These are phyloP conservation scores for Vanessa cardui DNA, from an alignment of 2,888 invertebrate genomes.

Conservation along the genomic window DNA sequence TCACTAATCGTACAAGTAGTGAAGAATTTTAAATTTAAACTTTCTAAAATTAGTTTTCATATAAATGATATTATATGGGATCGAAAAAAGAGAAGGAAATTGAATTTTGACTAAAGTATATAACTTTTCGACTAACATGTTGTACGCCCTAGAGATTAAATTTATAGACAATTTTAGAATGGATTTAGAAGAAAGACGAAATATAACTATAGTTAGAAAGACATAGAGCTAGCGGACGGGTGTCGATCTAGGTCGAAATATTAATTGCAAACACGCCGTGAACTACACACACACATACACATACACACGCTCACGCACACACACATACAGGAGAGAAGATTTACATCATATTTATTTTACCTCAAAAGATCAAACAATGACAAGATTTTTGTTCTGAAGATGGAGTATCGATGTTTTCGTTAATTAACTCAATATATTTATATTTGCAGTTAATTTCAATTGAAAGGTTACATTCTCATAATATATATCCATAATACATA, in stretches of 20 bases:
- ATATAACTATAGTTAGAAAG: conserved; percentile 13
- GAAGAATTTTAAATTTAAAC: not conserved
- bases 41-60: not conserved
- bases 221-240: conserved; percentile 73
- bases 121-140: too few relatives aligned
- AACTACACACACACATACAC: not conserved
- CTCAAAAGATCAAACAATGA: too few relatives aligned
- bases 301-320: not conserved
- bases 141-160: not conserved
- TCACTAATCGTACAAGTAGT: not conserved
- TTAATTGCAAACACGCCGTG: conserved; percentile 51
- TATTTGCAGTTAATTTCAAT: conserved; percentile 42
- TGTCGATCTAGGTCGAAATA: conserved; percentile 58
- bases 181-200: not conserved
- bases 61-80: too few relatives aligned
- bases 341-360: too few relatives aligned
- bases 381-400: too few relatives aligned
- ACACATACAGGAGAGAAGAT: not conserved
- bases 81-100: too few relatives aligned
- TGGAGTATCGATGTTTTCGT: not conserved
- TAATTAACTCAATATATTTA: not conserved
- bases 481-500: not conserved
- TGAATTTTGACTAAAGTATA: too few relatives aligned
- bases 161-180: not conserved
- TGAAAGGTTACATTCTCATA: conserved; percentile 17